Base-by-base conservation (phyloP, 2,113 vertebrate genomes). In the Phyllopteryx taeniolatus region DNA sequence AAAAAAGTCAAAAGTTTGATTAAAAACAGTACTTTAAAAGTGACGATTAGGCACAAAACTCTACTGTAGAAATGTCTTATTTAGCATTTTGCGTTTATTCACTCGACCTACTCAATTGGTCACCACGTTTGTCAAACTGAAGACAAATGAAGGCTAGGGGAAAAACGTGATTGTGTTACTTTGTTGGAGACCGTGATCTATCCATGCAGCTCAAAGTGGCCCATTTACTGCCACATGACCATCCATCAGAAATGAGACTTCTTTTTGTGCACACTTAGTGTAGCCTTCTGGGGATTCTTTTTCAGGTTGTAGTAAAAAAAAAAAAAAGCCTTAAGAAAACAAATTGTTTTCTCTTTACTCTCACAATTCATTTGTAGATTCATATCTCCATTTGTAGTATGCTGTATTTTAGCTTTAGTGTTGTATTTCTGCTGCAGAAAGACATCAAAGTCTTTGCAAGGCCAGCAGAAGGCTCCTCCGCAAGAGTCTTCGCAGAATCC, bases 101-200 rank as follows among this genome's bases (percentile, higher is more conserved):
- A 44, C 74, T 72, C 61, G 19, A 60, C 31, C 14, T 62, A 59
- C 49, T 51, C 67, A 61, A 44, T 60, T 66, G 54, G 39, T 33
- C 19, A 63, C 17, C 49, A 59, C 3, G 5, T 65, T 67, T 54
- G 8, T 80, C 51, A 79, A 72, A 70, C 75, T 81, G 20, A 85
- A 79, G 76, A 84, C 54, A 71, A 78, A 85, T 80, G 13, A 15
- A 22, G 53, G 7, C 20, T 44, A 67, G 47, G 73, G 57, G 54
- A 19, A 65, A 76, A 71, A 35, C 46, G 65, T 44, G 74, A 74
- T 62, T 81, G 79, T 79, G 80, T 82, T 81, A 67, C 74, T 81
- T 76, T 74, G 39, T 27, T 49, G 70, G 72, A 51, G 10, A 47
- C 59, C 56, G 22, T 73, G 66, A 31, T 0, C 2, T 56, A 70